Conservation (phyloP, 2,888 invertebrate species). For the Cerceris ruficornis region DNA sequence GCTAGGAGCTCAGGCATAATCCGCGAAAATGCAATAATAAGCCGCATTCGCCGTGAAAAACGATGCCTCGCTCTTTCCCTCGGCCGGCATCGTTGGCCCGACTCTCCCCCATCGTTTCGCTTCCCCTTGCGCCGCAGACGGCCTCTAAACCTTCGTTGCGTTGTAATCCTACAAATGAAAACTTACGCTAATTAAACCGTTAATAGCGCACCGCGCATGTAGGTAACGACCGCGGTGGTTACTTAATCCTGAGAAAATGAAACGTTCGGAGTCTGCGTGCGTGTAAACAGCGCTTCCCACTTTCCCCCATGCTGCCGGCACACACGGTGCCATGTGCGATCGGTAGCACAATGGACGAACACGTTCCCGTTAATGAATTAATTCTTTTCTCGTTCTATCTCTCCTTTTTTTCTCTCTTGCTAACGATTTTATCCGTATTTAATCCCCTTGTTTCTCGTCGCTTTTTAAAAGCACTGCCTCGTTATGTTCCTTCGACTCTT, state of each 20-base stretch:
- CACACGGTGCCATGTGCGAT: slow-evolving; percentile 12
- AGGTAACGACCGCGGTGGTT: slow-evolving; percentile 75
- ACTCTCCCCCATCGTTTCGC: slow-evolving; percentile 2
- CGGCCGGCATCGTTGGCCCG: slow-evolving; percentile 25
- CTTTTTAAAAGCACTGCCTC: slow-evolving; percentile 21
- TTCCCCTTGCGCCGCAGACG: slow-evolving; percentile 12
- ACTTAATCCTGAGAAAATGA: slow-evolving; percentile 80
- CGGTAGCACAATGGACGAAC: slow-evolving; percentile 26
- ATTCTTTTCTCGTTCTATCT: slow-evolving; percentile 16
- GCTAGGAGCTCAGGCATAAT: slow-evolving; percentile 67
- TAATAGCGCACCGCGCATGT: slow-evolving; percentile 78
- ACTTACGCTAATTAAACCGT: slow-evolving; percentile 81
- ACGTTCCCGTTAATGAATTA: slow-evolving; percentile 47
- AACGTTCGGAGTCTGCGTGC: slow-evolving; percentile 72
- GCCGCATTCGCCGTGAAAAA: slow-evolving; percentile 70
- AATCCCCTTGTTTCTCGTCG: slow-evolving; percentile 16
- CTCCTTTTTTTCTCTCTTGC: slow-evolving; percentile 13
- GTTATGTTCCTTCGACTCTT: slow-evolving; percentile 27
- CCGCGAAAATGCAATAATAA: slow-evolving; percentile 74
- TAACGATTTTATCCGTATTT: slow-evolving; percentile 26
- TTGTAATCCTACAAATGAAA: slow-evolving; percentile 80
- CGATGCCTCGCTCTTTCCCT: slow-evolving; percentile 48
- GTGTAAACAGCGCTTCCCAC: slow-evolving; percentile 62
- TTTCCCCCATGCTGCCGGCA: background rate
- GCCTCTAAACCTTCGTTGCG: slow-evolving; percentile 29